Evolutionary conservation across 2,113 vertebrate species (phyloP).

Genomic region (Otus sunia): DNA sequence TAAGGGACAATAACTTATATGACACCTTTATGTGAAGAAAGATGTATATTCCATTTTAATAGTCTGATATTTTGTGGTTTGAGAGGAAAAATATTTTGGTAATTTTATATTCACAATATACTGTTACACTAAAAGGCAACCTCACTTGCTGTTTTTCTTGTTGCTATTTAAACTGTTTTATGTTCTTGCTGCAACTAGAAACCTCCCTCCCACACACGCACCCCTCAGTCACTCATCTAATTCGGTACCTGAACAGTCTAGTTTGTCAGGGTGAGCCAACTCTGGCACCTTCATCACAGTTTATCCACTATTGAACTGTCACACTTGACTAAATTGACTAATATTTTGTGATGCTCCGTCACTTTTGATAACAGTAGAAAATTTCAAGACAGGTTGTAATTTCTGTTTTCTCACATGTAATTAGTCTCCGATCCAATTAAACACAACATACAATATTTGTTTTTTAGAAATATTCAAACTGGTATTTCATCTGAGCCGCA

Average conservation of each 20-base stretch:
- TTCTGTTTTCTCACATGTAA: slow-evolving; percentile 28
- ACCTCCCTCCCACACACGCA: not conserved
- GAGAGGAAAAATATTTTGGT: not conserved
- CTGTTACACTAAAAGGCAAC: not conserved
- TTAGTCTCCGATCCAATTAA: not conserved
- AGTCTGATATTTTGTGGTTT: not conserved
- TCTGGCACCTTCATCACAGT: not conserved
- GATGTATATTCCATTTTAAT: not conserved
- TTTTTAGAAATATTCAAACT: not conserved
- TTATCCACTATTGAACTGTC: not conserved
- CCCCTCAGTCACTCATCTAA: not conserved
- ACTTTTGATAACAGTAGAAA: not conserved
- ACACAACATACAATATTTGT: not conserved
- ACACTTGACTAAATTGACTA: not conserved
- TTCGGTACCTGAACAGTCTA: not conserved
- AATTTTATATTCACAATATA: not conserved
- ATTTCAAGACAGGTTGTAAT: not conserved
- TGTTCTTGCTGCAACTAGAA: not conserved
- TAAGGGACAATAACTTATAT: not conserved
- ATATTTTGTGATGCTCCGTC: not conserved
- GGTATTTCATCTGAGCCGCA: not conserved
- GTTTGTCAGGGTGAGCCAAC: not conserved
- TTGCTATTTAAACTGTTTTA: not conserved
- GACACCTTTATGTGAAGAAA: not conserved
- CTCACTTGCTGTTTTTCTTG: not conserved